Evolutionary conservation across 2,113 vertebrate species (phyloP), one percentile per base, ranked within the genome.

Genomic region (Seriola rivoliana): DNA sequence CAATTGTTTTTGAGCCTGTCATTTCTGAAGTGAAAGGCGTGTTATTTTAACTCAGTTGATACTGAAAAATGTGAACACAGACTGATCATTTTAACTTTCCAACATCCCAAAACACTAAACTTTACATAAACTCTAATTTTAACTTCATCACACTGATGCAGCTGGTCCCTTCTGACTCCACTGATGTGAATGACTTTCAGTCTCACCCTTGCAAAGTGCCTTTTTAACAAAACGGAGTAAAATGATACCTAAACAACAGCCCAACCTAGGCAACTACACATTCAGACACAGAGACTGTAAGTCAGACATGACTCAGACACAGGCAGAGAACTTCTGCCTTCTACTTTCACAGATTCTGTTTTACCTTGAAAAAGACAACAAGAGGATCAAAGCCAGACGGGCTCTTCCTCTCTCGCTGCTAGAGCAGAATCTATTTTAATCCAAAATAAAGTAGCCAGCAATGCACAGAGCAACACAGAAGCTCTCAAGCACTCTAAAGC

Each of bases 141-240:
- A n/a, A 38, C 29, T 11, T 11, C 21, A 19, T 60, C 62, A 63
- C 60, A 38, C 34, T 4, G 60, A 19, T 16, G n/a, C 23, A 44
- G 12, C 12, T 8, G 42, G 12, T 2, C 40, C 14, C 42, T 25
- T 25, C 42, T 66, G 64, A 66, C 40, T 23, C 16, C 21, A 66
- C 63, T 66, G 34, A 17, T 11, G n/a, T n/a, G 34, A 64, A 77
- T 5, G 19, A 75, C 62, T 74, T 77, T 55, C 36, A 70, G 71
- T 72, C 63, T 59, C 16, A 23, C 71, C 72, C 13, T 44, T 48
- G 32, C 10, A 59, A n/a, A 46, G 17, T n/a, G 5, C 5, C 38
- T 57, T 82, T 89, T 72, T 19, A 62, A 81, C 58, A 87, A 87
- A 80, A 74, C 58, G 13, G 14, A 25, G 84, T 78, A 86, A 94